Evolutionary conservation across 64 coral and sea anemone genomes (phyloP).

Genomic region (Montipora cactus): DNA sequence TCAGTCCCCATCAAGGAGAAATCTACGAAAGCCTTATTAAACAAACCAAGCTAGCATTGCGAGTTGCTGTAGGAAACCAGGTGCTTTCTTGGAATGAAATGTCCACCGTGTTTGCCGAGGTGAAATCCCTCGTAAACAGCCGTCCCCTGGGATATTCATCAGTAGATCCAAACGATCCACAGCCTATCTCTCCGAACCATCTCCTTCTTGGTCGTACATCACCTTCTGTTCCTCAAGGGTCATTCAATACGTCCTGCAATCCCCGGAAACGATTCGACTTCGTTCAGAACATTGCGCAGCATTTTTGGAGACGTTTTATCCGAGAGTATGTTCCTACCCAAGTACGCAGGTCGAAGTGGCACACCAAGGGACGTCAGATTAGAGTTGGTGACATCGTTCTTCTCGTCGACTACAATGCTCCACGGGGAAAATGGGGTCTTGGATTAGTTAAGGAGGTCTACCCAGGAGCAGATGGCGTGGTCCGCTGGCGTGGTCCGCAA

Average conservation of each 20-base stretch:
- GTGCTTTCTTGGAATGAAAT: not conserved
- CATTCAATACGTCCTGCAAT: not conserved
- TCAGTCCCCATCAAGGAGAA: not conserved
- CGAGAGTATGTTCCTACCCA: not conserved
- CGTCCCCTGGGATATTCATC: too few relatives aligned
- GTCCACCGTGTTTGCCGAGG: not conserved
- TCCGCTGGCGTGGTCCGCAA: not conserved
- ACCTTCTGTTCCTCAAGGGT: not conserved
- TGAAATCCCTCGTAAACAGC: not conserved
- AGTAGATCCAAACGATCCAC: not conserved
- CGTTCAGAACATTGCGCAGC: not conserved
- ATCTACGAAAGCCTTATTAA: not conserved
- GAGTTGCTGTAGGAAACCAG: not conserved
- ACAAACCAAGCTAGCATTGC: not conserved
- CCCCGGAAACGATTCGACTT: not conserved
- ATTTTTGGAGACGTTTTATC: not conserved
- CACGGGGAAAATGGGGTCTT: not conserved
- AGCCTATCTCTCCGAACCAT: not conserved
- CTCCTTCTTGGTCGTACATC: not conserved
- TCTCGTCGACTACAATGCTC: not conserved
- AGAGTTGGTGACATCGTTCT: not conserved
- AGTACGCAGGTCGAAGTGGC: not conserved
- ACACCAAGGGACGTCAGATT: not conserved
- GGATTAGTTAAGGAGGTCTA: not conserved
- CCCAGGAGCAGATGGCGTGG: not conserved